Percentiles rank a stretch among this genome's conserved stretches.
phyloP scores from a whole-genome alignment of 2,797 vertebrate species.

The Enoplosus armatus region DNA sequence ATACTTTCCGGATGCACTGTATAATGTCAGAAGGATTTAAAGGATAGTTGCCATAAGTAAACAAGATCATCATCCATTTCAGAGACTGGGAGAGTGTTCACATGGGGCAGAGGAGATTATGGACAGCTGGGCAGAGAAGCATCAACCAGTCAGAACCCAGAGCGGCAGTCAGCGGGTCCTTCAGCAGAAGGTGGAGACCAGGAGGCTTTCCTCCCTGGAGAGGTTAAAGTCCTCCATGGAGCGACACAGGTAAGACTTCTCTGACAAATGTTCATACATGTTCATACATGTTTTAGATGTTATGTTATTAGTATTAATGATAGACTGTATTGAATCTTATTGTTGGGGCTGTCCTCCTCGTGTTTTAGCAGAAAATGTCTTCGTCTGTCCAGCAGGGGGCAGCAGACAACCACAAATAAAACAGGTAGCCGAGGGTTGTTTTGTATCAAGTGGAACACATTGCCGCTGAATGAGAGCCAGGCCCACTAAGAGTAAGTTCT shows the following conservation, averaged over 20 bases:
- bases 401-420: slow-evolving; percentile 47
- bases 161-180: slow-evolving; percentile 40
- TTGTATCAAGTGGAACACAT: slow-evolving; percentile 10
- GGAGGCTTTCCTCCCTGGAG: slow-evolving; percentile 68
- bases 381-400: slow-evolving; percentile 70
- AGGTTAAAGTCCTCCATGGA: slow-evolving; percentile 85
- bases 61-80: slow-evolving; percentile 44
- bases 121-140: slow-evolving; percentile 89
- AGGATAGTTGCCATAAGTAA: slow-evolving; percentile 6
- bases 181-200: slow-evolving; percentile 37
- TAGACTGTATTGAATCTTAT: neutral
- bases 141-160: slow-evolving; percentile 41
- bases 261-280: neutral
- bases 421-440: slow-evolving; percentile 4
- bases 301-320: slow-evolving; percentile 2
- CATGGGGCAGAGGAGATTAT: slow-evolving; percentile 94
- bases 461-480: slow-evolving; percentile 28
- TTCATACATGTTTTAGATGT: neutral
- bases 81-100: slow-evolving; percentile 91
- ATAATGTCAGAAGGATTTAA: too few relatives aligned
- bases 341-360: neutral
- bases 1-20: too few relatives aligned
- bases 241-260: slow-evolving; percentile 88
- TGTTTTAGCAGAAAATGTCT: neutral
- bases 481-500: slow-evolving; percentile 21